Evolutionary conservation across 35 echinoderm and acorn worm species (phyloP), one percentile per base, ranked within the genome.

Genomic region (Acanthaster planci): DNA sequence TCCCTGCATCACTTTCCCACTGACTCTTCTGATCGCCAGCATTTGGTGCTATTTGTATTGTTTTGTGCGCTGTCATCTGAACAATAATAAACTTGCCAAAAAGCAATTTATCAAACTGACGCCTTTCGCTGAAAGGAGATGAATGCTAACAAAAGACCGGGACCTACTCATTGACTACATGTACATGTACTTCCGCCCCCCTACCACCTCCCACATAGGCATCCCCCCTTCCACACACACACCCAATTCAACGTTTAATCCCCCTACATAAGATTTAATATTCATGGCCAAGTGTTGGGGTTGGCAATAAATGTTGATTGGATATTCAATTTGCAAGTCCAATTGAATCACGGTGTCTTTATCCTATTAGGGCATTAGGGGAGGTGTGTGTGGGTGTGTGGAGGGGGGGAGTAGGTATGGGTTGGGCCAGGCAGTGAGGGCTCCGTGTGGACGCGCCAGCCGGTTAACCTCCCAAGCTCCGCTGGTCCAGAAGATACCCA

Each of bases 281-380:
- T 72, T 72, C 64, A 72, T 72, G 34, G 64, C 4, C 64, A 26
- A 72, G 64, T 72, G 64, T 72, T 26, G 64, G 64, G 64, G n/a
- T n/a, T 26, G 64, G 64, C 64, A 72, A 72, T 72, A 72, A 72
- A 72, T 72, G 64, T 72, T 72, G 64, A 72, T 72, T 72, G 30
- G 19, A 72, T 72, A 72, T 72, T 72, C 64, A 72, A 72, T 72
- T 72, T 72, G 64, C 22, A 72, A 72, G 64, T 72, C 64, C 22
- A 72, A 72, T 72, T 72, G 34, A 72, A 72, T 72, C 64, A 72
- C 26, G 64, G 64, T 27, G 64, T 5, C 64, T 72, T 59, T 72
- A 72, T 72, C 64, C 29, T 72, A 72, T 72, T 72, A 72, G 22
- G 64, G 64, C 64, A 72, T 72, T 72, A 72, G 23, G 29, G 30